Conservation (phyloP, 2,888 invertebrate genomes). For the Pristionchus entomophagus region DNA sequence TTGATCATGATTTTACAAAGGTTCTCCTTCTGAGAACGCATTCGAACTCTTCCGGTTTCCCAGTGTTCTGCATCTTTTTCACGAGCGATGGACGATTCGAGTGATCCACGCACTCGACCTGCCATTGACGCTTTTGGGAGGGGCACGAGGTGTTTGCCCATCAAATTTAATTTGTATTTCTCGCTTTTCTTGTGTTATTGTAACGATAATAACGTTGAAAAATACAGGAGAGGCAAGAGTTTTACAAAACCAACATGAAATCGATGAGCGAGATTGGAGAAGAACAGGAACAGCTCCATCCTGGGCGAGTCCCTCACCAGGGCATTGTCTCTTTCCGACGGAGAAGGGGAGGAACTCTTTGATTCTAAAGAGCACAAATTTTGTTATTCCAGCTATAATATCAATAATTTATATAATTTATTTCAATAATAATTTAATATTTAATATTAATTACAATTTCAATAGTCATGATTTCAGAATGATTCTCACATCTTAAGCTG, state of each 20-base stretch:
- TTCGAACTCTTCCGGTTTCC: conserved; percentile 30
- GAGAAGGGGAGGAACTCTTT: conserved; percentile 41
- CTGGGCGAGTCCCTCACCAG: conserved; percentile 21
- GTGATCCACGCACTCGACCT: not conserved
- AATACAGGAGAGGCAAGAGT: no score
- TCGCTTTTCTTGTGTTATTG: no score
- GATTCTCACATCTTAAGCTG: not conserved
- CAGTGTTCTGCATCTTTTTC: not conserved
- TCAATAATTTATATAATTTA: no score
- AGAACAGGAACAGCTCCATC: conserved; percentile 42
- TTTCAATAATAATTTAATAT: no score
- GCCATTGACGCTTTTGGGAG: no score
- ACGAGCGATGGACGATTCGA: conserved; percentile 7
- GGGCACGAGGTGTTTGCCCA: no score
- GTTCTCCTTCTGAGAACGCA: conserved; percentile 23
- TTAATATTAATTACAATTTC: not conserved
- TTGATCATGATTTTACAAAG: no score
- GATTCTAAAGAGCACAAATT: no score
- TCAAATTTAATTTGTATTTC: no score
- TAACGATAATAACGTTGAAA: no score
- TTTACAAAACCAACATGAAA: conserved; percentile 9
- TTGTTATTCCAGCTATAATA: no score
- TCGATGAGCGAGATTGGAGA: conserved; percentile 36
- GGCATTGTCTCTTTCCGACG: not conserved
- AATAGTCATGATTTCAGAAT: no score